Base-by-base conservation (phyloP, 2,797 vertebrate genomes). In the Xenopus petersii region DNA sequence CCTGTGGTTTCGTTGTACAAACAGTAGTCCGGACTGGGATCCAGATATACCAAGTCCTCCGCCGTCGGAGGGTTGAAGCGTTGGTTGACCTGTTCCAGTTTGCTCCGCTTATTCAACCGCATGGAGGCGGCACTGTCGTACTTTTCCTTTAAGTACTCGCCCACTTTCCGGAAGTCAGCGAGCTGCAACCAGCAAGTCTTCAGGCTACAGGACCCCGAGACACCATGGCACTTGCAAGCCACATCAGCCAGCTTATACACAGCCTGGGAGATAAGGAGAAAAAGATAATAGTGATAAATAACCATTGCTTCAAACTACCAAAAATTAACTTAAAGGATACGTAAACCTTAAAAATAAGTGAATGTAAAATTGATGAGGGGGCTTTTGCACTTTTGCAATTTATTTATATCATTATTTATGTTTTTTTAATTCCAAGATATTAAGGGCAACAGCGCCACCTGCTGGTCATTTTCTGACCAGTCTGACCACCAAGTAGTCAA, bases 111-210 rank as follows among this genome's bases (percentile, higher is more conserved):
- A 82, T 89, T 93, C 54, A 97, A 89, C 36, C 94, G 88, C 96
- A 98, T 95, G 87, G 96, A 94, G 0, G 95, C 95, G 0, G 96
- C 96, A 0, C 96, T 95, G 91, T 98, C 96, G 0, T 98, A 99
- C 81, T 98, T 98, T 88, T 98, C 96, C 88, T 98, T 98, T 69
- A 99, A 88, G 79, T 94, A 91, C 84, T 98, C 96, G 0, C 97
- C 97, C 15, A 99, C 97, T n/a, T 92, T 94, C 75, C 97, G 92
- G 92, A 98, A 99, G 82, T 98, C 96, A 0, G 96, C 96, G 84
- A 98, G 89, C 88, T 98, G 97, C 64, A 98, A 91, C 97, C 97
- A 99, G 82, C 97, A 99, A 4, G 97, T 98, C 92, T 98, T 98
- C 77, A 99, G 91, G 74, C 96, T 98, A 88, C 97, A 99, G 77